Evolutionary conservation across 2,113 vertebrate genomes (phyloP).

Genomic region (Gnathonemus echidnorhynchus): DNA sequence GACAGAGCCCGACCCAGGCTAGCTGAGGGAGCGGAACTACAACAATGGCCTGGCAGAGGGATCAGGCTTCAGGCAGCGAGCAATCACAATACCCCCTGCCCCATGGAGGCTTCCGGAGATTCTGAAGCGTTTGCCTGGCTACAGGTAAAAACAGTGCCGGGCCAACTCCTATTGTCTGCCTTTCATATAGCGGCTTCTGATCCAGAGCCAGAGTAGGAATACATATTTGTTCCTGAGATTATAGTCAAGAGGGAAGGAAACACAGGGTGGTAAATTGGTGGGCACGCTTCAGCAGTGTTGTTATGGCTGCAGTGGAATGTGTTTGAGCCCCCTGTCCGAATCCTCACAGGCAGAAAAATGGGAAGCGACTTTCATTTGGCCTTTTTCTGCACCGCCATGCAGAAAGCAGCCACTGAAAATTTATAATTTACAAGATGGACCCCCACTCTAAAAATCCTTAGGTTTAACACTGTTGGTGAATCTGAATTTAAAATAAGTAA

Average conservation of each 20-base stretch:
- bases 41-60: not conserved
- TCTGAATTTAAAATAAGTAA: too few species aligned
- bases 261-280: not conserved
- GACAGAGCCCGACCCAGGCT: not conserved
- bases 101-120: not conserved
- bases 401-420: not conserved
- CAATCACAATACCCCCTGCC: not conserved
- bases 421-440: not conserved
- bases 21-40: not conserved
- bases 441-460: too few species aligned
- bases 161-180: not conserved
- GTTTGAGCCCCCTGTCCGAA: not conserved
- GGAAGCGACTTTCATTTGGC: not conserved
- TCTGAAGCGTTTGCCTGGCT: not conserved
- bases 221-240: not conserved
- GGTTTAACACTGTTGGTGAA: too few species aligned
- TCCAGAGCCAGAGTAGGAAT: not conserved
- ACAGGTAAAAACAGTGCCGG: not conserved
- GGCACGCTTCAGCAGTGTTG: not conserved
- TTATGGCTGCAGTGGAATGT: not conserved
- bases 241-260: not conserved
- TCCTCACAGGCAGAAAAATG: not conserved
- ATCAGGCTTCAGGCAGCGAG: not conserved
- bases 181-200: not conserved
- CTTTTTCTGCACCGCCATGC: not conserved